Evolutionary conservation across 2,797 vertebrate genomes (phyloP), one percentile per base, ranked within the genome.

Genomic region (Eurystomus glaucurus): DNA sequence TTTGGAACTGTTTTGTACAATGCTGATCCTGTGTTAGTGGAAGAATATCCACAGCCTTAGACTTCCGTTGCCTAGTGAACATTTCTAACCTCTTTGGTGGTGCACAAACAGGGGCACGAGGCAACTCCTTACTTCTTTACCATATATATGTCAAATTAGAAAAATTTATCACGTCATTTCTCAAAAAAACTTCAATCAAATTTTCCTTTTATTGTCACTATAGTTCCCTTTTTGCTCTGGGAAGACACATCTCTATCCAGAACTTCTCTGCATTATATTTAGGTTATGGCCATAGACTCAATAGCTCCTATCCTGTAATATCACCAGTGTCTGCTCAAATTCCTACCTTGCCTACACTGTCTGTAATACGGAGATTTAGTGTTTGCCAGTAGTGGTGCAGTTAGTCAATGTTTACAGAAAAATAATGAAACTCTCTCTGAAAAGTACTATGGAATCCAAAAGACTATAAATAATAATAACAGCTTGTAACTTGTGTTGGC

Each of bases 391-490:
- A 58, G 2, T 58, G 25, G 20, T 61, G 22, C 13, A 76, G 41
- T 60, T 62, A 55, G 22, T 48, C 43, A 79, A 26, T 33, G 11
- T 70, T 78, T 74, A 51, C 12, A 58, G 20, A 15, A 84, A 72
- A 62, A 20, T 71, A 77, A 41, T 15, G 0, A 69, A 82, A 48
- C 21, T 4, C 14, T 78, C 19, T 52, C 18, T 65, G 41, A 45
- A 92, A 90, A 85, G 45, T 23, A 65, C 19, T 39, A 45, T 18
- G 33, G 74, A 81, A 19, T 72, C 33, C 31, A 85, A 69, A 84
- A 52, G 16, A 52, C 11, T 69, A n/a, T 25, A 62, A 77, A 66
- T 35, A 81, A 51, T 58, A 62, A 48, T 5, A 62, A 9, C 7
- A 74, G 7, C 10, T 81, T 76, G 31, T 70, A 80, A 43, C 26